Percentiles rank a stretch among this genome's conserved stretches.
These are phyloP conservation scores for Acanthiza pusilla DNA, from an alignment of 2,797 vertebrate species.

Conservation along the genomic window DNA sequence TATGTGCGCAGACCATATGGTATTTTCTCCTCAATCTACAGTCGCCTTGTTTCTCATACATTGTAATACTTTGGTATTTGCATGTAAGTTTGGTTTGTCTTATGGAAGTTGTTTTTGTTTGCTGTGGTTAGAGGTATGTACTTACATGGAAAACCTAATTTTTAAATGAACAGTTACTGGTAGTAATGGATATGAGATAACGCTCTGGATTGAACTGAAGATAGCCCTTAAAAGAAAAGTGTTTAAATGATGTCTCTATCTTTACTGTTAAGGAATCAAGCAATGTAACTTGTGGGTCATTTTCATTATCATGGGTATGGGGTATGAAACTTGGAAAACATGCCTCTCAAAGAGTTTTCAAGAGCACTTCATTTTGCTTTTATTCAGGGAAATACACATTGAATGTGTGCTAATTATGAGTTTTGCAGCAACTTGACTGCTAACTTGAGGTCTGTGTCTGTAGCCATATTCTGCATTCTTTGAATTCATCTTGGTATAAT, in stretches of 20 bases:
- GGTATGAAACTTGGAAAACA: background rate
- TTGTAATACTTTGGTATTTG: background rate
- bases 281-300: background rate
- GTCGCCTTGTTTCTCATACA: background rate
- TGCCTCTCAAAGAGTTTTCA: conserved; percentile 11
- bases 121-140: background rate
- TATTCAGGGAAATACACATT: background rate
- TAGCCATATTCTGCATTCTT: background rate
- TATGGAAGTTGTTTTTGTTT: background rate
- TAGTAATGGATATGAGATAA: background rate
- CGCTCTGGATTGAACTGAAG: background rate
- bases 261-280: background rate
- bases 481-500: conserved; percentile 20
- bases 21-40: background rate
- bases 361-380: background rate
- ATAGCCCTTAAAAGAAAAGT: background rate
- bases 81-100: background rate
- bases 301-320: background rate
- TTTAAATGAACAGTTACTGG: background rate
- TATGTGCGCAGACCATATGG: background rate
- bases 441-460: background rate
- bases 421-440: conserved; percentile 6
- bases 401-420: background rate
- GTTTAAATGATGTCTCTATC: background rate
- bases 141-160: background rate